Evolutionary conservation across 2,888 invertebrate genomes (phyloP).

Genomic region (Autographa gamma): DNA sequence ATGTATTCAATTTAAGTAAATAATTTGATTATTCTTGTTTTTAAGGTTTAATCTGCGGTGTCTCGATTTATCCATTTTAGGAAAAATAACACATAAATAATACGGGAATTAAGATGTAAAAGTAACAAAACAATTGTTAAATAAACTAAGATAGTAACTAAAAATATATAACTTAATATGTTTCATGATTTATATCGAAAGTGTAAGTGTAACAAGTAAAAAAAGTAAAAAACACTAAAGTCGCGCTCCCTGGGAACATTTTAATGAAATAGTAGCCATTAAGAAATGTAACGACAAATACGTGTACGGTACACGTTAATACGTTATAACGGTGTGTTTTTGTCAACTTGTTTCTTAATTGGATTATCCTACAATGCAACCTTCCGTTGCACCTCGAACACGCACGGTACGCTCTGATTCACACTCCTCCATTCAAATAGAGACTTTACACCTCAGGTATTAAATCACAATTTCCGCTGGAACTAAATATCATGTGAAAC

Average conservation of each 20-base stretch:
- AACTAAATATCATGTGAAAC: constrained; percentile 56
- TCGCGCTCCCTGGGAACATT: constrained; percentile 30
- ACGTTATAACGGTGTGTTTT: constrained; percentile 47
- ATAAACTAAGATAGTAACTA: too few relatives aligned
- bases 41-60: too few relatives aligned
- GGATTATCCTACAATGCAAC: constrained; percentile 64
- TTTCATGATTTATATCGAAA: constrained; percentile 10
- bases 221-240: constrained; percentile 29
- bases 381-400: constrained; percentile 69
- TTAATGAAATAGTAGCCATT: constrained; percentile 48
- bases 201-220: constrained; percentile 14
- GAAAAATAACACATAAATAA: too few relatives aligned
- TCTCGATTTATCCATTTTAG: too few relatives aligned
- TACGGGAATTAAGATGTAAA: too few relatives aligned
- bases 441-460: constrained; percentile 31
- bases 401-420: constrained; percentile 71
- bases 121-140: too few relatives aligned
- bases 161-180: too few relatives aligned
- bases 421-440: constrained; percentile 45
- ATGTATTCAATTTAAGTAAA: too few relatives aligned
- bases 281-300: constrained; percentile 51
- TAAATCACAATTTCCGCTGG: constrained; percentile 48
- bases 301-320: constrained; percentile 41
- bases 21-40: too few relatives aligned
- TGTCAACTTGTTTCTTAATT: constrained; percentile 56